A percentile compares a stretch with the other conserved stretches of the same genome.
Conservation (phyloP, 2,888 invertebrate species). For the Mythimna lalbum region DNA sequence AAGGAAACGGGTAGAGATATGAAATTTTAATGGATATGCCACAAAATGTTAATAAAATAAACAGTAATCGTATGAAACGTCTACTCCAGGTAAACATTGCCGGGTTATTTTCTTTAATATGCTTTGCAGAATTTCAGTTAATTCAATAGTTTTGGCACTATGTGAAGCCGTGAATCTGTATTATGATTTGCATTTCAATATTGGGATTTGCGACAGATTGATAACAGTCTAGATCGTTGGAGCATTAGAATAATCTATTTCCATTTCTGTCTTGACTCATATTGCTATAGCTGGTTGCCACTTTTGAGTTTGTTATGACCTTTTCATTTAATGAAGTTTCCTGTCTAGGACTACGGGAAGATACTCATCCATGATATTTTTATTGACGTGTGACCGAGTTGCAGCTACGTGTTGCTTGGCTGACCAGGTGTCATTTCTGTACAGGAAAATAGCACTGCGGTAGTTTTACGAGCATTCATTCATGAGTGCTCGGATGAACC, state of each 20-base stretch:
- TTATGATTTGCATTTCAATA: constrained; percentile 49
- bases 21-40: constrained; percentile 64
- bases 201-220: constrained; percentile 2
- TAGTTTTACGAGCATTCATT: constrained; percentile 30
- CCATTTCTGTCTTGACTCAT: background rate
- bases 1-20: constrained; percentile 68
- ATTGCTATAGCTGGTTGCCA: background rate
- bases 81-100: constrained; percentile 18
- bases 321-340: background rate
- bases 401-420: constrained; percentile 7
- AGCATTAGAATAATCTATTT: constrained; percentile 24
- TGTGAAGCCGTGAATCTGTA: constrained; percentile 13
- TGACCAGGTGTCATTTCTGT: constrained; percentile 4
- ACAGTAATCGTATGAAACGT: constrained; percentile 38
- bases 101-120: constrained; percentile 15
- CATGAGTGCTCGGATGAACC: background rate
- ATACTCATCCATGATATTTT: background rate
- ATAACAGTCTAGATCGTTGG: constrained; percentile 9
- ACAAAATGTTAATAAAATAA: constrained; percentile 57
- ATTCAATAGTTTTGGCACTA: constrained; percentile 37
- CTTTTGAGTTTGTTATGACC: background rate
- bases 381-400: background rate
- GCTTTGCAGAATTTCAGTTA: constrained; percentile 10
- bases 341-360: background rate
- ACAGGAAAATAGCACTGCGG: background rate